Conservation (phyloP, 2,797 vertebrate species). For the Zenarchopterus dispar region DNA sequence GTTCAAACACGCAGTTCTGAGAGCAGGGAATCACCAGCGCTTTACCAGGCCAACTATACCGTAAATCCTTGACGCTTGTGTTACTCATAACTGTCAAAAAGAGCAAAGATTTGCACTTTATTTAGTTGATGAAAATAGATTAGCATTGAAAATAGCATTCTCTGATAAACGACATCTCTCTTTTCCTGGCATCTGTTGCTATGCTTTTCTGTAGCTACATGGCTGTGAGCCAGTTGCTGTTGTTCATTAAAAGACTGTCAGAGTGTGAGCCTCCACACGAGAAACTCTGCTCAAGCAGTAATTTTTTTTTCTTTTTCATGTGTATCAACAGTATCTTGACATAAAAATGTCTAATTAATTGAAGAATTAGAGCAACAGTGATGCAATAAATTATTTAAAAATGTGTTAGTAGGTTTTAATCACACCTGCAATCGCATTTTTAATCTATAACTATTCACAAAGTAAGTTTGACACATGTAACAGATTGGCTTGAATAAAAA, state of each 20-base stretch:
- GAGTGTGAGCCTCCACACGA: constrained; percentile 4
- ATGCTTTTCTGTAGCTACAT: constrained; percentile 21
- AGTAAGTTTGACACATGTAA: too few species aligned
- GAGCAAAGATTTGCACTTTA: not conserved
- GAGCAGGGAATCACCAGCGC: constrained; percentile 11
- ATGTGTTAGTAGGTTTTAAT: too few species aligned
- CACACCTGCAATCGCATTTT: too few species aligned
- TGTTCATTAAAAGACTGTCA: constrained; percentile 13
- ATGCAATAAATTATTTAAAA: too few species aligned
- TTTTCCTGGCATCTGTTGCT: constrained; percentile 17
- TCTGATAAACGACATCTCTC: not conserved
- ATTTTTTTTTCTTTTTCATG: constrained; percentile 1
- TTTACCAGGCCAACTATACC: constrained; percentile 8
- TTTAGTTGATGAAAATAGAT: constrained; percentile 9
- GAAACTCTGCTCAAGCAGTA: constrained; percentile 12
- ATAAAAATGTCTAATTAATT: too few species aligned
- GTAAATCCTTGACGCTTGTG: not conserved
- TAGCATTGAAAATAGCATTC: too few species aligned
- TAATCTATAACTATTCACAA: too few species aligned
- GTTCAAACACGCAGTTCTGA: constrained; percentile 17
- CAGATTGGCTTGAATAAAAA: too few species aligned
- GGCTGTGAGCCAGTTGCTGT: not conserved
- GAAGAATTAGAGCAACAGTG: too few species aligned
- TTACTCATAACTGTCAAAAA: constrained; percentile 8
- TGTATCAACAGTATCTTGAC: too few species aligned